Conservation (phyloP, 1,140 invertebrate genomes). For the Drosophila miranda region DNA sequence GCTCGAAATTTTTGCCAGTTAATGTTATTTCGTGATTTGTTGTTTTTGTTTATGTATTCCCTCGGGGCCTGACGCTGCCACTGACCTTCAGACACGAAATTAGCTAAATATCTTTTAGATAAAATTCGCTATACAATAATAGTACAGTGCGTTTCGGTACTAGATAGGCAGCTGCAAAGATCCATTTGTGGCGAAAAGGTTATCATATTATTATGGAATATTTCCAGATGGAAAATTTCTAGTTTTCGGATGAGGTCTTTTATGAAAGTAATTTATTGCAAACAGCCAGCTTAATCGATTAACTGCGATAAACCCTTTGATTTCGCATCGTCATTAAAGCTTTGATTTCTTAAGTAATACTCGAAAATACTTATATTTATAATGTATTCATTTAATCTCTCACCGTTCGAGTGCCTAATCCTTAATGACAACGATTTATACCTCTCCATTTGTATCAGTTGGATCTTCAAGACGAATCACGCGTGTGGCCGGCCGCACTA, state of each 20-base stretch:
- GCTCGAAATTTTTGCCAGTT: slow-evolving; percentile 12
- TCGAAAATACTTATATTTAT: no score
- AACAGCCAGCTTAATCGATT: no score
- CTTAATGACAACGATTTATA: no score
- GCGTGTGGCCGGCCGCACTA: no score
- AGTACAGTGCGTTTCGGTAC: not conserved
- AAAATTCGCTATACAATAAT: slow-evolving; percentile 7
- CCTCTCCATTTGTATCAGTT: no score
- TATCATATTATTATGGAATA: no score
- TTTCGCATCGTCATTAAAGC: slow-evolving; percentile 1
- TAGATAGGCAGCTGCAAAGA: not conserved
- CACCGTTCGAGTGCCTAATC: no score
- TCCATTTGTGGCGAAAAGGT: not conserved
- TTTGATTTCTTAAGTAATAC: not conserved
- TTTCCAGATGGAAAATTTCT: no score
- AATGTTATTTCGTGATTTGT: slow-evolving; percentile 31
- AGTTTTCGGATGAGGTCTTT: not conserved
- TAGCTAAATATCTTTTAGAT: slow-evolving; percentile 45
- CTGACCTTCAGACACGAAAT: slow-evolving; percentile 70
- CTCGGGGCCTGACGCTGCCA: slow-evolving; percentile 52
- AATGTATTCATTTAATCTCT: no score
- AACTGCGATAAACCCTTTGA: no score
- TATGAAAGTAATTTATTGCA: no score
- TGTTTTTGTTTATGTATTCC: slow-evolving; percentile 24
- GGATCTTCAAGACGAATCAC: no score